phyloP scores from a whole-genome alignment of 2,113 vertebrate species.

The Motacilla alba region DNA sequence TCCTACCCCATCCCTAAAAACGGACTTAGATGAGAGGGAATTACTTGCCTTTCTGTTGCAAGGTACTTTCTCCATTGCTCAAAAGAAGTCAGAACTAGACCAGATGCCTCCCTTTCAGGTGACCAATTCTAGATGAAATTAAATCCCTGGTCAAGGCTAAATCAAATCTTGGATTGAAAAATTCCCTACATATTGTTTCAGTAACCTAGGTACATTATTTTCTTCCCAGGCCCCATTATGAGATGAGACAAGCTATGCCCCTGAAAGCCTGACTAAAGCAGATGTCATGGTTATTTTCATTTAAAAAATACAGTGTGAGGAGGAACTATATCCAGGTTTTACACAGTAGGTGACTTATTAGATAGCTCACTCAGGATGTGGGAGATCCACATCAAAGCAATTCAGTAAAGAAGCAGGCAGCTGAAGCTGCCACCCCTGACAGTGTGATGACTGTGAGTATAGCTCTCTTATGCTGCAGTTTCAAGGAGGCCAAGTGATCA shows the following conservation, averaged over 20 bases:
- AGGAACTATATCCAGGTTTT: not conserved
- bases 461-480: not conserved
- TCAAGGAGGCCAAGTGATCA: not conserved
- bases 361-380: not conserved
- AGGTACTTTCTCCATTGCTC: not conserved
- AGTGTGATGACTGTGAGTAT: not conserved
- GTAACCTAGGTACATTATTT: not conserved
- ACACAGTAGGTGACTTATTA: slow-evolving; percentile 31
- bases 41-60: not conserved
- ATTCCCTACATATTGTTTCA: not conserved
- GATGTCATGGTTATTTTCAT: not conserved
- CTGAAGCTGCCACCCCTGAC: not conserved
- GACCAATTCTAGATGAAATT: not conserved
- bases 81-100: not conserved
- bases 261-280: not conserved
- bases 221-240: not conserved
- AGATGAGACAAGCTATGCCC: not conserved
- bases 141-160: not conserved
- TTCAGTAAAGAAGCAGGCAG: not conserved
- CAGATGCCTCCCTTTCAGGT: not conserved
- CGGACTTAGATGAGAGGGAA: not conserved
- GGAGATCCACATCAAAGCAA: not conserved
- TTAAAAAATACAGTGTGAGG: slow-evolving; percentile 9
- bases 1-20: not conserved
- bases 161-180: not conserved